Evolutionary conservation across 2,113 vertebrate genomes (phyloP).

Genomic region (Asarcornis scutulata): DNA sequence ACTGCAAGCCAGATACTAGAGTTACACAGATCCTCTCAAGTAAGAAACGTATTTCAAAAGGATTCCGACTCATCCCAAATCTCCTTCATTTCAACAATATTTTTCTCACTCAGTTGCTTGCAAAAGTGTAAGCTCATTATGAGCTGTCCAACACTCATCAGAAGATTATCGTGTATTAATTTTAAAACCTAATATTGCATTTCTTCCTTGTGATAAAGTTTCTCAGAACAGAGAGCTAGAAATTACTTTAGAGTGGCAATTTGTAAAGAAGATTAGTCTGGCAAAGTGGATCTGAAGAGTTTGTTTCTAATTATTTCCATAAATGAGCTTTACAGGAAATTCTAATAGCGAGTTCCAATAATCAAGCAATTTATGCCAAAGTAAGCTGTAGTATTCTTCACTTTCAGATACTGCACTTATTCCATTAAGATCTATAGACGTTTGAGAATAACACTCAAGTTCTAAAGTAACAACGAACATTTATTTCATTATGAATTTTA

Average conservation of each 20-base stretch:
- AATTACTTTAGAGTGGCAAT: conserved; percentile 71
- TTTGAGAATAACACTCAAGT: conserved; percentile 21
- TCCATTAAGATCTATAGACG: conserved; percentile 38
- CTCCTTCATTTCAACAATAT: conserved; percentile 50
- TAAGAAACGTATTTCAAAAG: conserved; percentile 40
- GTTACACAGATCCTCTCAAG: not conserved
- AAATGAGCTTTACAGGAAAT: conserved; percentile 71
- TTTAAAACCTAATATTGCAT: conserved; percentile 61
- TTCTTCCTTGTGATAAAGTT: conserved; percentile 70
- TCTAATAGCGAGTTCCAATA: conserved; percentile 65
- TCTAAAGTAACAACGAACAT: conserved; percentile 17
- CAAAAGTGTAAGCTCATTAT: conserved; percentile 66
- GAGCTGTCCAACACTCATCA: conserved; percentile 51
- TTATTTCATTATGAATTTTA: conserved; percentile 31
- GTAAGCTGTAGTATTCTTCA: conserved; percentile 47
- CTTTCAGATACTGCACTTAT: conserved; percentile 32
- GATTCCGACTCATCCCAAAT: not conserved
- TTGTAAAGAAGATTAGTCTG: conserved; percentile 77
- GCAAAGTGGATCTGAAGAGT: conserved; percentile 70
- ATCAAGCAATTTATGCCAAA: conserved; percentile 63
- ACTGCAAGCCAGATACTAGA: not conserved
- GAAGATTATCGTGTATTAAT: conserved; percentile 75
- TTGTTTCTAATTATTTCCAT: conserved; percentile 79
- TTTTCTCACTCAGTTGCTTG: not conserved
- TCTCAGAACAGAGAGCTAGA: conserved; percentile 58